Conservation (phyloP, 2,113 vertebrate species). For the Cephalopholis sonnerati region DNA sequence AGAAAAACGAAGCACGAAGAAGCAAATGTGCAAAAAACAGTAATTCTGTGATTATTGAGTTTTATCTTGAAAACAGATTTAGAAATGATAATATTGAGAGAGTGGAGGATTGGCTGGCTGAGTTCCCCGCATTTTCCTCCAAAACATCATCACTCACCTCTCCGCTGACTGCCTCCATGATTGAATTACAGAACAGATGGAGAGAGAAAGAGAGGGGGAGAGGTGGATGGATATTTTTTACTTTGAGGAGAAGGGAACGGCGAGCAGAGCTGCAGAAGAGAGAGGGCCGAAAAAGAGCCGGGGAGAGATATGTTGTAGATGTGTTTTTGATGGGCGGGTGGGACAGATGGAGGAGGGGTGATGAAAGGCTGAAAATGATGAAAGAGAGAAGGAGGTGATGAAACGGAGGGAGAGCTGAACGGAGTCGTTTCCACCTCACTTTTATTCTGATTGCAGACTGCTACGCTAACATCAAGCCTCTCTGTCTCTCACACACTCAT, state of each 20-base stretch:
- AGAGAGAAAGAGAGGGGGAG: constrained; percentile 16
- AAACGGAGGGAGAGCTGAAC: constrained; percentile 34
- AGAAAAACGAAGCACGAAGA: background rate
- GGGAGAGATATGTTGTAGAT: background rate
- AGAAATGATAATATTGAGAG: constrained; percentile 48
- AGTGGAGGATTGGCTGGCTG: constrained; percentile 38
- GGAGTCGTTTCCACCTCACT: constrained; percentile 10
- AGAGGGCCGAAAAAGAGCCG: background rate
- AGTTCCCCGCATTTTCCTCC: constrained; percentile 64
- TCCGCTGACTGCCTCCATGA: constrained; percentile 71
- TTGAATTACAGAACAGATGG: constrained; percentile 80
- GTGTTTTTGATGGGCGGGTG: constrained; percentile 28
- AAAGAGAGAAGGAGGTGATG: constrained; percentile 36
- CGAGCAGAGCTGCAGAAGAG: constrained; percentile 33
- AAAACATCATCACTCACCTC: constrained; percentile 76
- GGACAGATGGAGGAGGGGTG: constrained; percentile 33
- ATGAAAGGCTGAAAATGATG: constrained; percentile 43
- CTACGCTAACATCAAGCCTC: background rate
- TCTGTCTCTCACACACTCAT: background rate
- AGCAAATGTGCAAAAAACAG: background rate
- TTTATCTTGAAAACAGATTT: constrained; percentile 37
- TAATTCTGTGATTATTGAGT: constrained; percentile 9
- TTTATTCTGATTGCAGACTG: constrained; percentile 34
- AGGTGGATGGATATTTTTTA: constrained; percentile 41
- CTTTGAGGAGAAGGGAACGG: constrained; percentile 46